Base-by-base conservation (phyloP, 2,797 vertebrate species). In the Mallotus villosus region DNA sequence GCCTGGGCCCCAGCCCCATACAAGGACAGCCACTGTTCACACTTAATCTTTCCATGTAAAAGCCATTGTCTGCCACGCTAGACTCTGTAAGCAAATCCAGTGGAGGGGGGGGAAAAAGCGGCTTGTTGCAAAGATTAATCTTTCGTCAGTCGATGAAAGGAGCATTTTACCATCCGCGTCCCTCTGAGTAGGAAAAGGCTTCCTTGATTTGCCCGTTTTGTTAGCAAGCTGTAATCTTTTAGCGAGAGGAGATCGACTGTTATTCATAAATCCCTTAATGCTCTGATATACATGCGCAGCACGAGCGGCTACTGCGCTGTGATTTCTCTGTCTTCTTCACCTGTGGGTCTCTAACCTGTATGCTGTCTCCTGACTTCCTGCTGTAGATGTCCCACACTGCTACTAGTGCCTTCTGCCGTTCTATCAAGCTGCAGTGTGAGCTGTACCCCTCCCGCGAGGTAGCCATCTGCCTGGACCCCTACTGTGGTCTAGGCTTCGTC, bases 341-440 rank as follows among this genome's bases (percentile, higher is more conserved):
- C 41, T 46, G 41, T 46, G 12, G 41, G 46, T 51, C 4, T 25
- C 5, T 49, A 64, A 41, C 46, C 21, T 66, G 64, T 66, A 3
- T 63, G 8, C 5, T 64, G 63, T 64, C 19, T 46, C 34, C 24
- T 46, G 37, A 55, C 46, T 14, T 66, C 41, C 41, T 2, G 16
- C 1, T 66, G 41, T 25, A 98, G 97, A 98, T 97, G 96, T 97
- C 96, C 91, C 97, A 98, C 72, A 94, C 95, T 93, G 95, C 97
- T 84, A 96, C 96, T 77, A 96, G 96, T 90, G 97, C 97, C 90
- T 98, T 99, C 89, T 99, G 97, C 86, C 97, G 97, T 88, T 99
- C 97, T 74, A 97, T 99, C 92, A 99, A 99, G 94, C 95, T 99
- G 88, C 97, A 99, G 93, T 99, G 97, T 89, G 97, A 99, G 90